Percentiles rank a stretch among this genome's conserved stretches.
These are phyloP conservation scores for Eucidaris tribuloides DNA, from an alignment of 35 echinoderm and acorn worm species.

Conservation along the genomic window DNA sequence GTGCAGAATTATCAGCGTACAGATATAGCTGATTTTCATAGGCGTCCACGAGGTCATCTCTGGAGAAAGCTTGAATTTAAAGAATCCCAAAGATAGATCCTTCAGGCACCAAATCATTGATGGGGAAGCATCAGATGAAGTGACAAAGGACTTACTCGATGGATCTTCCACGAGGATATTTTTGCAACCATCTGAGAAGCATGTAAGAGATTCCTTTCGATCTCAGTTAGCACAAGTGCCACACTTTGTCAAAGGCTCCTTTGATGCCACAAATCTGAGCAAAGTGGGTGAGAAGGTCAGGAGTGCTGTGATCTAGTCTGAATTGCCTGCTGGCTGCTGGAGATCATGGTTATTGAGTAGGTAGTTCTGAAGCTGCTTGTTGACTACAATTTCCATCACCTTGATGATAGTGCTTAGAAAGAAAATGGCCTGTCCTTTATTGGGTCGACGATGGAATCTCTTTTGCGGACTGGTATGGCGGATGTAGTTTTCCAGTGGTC, in stretches of 20 bases:
- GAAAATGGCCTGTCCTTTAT: constrained; percentile 37
- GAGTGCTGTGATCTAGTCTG: constrained; percentile 45
- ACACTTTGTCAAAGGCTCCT: constrained; percentile 73
- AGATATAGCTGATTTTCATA: too few relatives aligned
- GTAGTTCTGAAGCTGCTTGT: constrained; percentile 37
- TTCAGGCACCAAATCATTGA: too few relatives aligned
- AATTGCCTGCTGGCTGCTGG: constrained; percentile 28
- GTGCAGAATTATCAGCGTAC: too few relatives aligned
- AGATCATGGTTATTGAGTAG: constrained; percentile 31
- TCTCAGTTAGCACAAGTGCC: too few relatives aligned
- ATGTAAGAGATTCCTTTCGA: too few relatives aligned
- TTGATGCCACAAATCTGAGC: constrained; percentile 16
- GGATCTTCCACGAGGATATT: too few relatives aligned
- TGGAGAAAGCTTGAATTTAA: too few relatives aligned
- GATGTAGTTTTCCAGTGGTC: constrained; percentile 62
- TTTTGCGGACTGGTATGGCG: constrained; percentile 44
- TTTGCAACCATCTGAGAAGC: too few relatives aligned
- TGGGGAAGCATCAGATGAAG: too few relatives aligned
- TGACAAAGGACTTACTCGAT: too few relatives aligned
- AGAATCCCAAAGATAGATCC: too few relatives aligned
- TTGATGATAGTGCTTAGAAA: constrained; percentile 54
- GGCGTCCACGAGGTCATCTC: too few relatives aligned
- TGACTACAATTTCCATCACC: constrained; percentile 35
- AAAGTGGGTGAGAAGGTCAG: not conserved
- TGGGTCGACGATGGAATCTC: constrained; percentile 28